phyloP scores from a whole-genome alignment of 2,797 vertebrate genomes.

The Merluccius polli region DNA sequence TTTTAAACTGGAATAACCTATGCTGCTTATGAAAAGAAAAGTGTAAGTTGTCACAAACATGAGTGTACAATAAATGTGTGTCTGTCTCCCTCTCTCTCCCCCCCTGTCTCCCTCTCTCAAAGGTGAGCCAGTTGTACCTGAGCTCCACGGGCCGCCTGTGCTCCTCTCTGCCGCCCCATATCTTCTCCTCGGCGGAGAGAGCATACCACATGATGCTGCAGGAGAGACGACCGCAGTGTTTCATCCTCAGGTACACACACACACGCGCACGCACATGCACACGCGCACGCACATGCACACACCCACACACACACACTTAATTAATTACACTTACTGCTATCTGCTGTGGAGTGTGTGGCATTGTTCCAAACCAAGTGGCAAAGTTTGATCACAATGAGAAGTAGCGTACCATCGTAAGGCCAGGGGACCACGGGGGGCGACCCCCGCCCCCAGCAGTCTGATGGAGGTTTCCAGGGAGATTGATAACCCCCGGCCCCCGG shows the following conservation, averaged over 20 bases:
- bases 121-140: constrained; percentile 94
- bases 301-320: not conserved
- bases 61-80: too few species aligned
- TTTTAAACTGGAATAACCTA: too few species aligned
- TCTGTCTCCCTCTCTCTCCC: constrained; percentile 4
- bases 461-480: constrained; percentile 53
- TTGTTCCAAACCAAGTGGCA: too few species aligned
- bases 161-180: constrained; percentile 89
- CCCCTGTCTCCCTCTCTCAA: constrained; percentile 31
- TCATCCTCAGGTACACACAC: constrained; percentile 83
- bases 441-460: constrained; percentile 33
- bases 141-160: constrained; percentile 81
- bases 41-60: too few species aligned
- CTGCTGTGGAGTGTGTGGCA: too few species aligned
- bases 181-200: constrained; percentile 90
- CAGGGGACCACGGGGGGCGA: constrained; percentile 28
- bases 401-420: constrained; percentile 11
- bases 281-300: constrained; percentile 1
- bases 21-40: too few species aligned
- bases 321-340: too few species aligned
- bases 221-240: constrained; percentile 85
- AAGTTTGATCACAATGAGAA: not conserved
- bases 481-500: constrained; percentile 38
- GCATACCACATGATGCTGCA: constrained; percentile 91
- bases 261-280: not conserved